These are phyloP conservation scores for Chrosomus eos DNA, from an alignment of 2,797 vertebrate genomes.

Conservation along the genomic window DNA sequence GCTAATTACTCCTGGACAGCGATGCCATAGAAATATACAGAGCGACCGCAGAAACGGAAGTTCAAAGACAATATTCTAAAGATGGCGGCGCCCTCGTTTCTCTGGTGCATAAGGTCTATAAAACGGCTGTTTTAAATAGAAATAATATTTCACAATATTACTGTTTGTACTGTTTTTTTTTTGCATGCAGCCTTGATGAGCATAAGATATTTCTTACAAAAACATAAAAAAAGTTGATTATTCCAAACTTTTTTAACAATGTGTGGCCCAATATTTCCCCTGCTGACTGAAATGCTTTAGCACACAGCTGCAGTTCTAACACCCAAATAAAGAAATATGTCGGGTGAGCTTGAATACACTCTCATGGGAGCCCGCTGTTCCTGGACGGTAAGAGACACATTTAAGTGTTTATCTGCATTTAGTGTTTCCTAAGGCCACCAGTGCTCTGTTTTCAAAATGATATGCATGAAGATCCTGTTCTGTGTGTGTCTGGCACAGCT, in stretches of 20 bases:
- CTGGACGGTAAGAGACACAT: conserved; percentile 31
- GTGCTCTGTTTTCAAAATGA: not conserved
- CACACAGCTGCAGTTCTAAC: not conserved
- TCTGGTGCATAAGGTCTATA: too few relatives aligned
- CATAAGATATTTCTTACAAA: too few relatives aligned
- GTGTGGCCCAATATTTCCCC: too few relatives aligned
- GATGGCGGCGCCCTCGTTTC: too few relatives aligned
- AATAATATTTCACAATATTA: not conserved
- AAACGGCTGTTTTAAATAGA: not conserved
- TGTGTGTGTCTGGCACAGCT: conserved; percentile 17
- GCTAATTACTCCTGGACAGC: too few relatives aligned
- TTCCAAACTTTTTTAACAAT: not conserved
- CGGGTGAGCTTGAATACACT: not conserved
- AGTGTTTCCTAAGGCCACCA: conserved; percentile 1
- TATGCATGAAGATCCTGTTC: not conserved
- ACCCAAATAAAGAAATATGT: not conserved
- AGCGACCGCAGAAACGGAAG: too few relatives aligned
- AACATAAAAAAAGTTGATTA: not conserved
- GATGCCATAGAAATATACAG: too few relatives aligned
- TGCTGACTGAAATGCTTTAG: not conserved
- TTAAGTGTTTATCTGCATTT: conserved; percentile 23
- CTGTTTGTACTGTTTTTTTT: not conserved
- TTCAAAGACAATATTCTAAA: too few relatives aligned
- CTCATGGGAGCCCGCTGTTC: conserved; percentile 20
- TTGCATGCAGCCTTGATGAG: not conserved